These are phyloP conservation scores for Choristoneura rosaceana DNA, from an alignment of 2,888 invertebrate genomes.

Conservation along the genomic window DNA sequence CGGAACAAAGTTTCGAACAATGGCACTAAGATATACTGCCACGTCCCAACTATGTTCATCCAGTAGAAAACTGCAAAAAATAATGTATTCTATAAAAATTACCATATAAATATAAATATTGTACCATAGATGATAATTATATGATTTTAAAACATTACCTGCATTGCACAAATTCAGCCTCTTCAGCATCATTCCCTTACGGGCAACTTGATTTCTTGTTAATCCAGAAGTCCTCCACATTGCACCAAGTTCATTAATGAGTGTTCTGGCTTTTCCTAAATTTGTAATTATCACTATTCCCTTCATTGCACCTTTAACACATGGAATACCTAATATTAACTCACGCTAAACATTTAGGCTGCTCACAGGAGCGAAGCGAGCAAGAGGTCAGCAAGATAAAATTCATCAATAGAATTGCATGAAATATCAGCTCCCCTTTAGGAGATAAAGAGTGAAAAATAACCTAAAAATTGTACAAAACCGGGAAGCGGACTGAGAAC, in stretches of 20 bases:
- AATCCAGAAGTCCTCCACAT: slow-evolving; percentile 51
- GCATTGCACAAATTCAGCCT: slow-evolving; percentile 55
- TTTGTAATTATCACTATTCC: slow-evolving; percentile 47
- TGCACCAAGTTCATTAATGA: slow-evolving; percentile 50
- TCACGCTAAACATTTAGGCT: no score
- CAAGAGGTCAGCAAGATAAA: no score
- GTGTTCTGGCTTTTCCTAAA: slow-evolving; percentile 47
- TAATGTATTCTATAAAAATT: neutral
- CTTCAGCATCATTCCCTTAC: slow-evolving; percentile 55
- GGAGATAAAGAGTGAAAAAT: no score
- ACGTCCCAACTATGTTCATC: slow-evolving; percentile 55
- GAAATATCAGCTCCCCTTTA: no score
- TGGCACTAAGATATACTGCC: slow-evolving; percentile 57
- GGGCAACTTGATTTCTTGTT: slow-evolving; percentile 52
- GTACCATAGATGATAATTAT: no score
- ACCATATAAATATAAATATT: no score
- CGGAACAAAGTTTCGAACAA: slow-evolving; percentile 54
- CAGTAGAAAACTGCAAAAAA: slow-evolving; percentile 59
- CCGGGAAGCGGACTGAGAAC: no score
- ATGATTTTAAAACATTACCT: slow-evolving; percentile 46
- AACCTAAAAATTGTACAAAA: no score
- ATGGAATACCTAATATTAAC: neutral
- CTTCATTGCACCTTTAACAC: slow-evolving; percentile 51
- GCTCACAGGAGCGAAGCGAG: no score
- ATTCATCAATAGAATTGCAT: no score